Conservation (phyloP, 2,797 vertebrate species). For the Spinus olivaceus region DNA sequence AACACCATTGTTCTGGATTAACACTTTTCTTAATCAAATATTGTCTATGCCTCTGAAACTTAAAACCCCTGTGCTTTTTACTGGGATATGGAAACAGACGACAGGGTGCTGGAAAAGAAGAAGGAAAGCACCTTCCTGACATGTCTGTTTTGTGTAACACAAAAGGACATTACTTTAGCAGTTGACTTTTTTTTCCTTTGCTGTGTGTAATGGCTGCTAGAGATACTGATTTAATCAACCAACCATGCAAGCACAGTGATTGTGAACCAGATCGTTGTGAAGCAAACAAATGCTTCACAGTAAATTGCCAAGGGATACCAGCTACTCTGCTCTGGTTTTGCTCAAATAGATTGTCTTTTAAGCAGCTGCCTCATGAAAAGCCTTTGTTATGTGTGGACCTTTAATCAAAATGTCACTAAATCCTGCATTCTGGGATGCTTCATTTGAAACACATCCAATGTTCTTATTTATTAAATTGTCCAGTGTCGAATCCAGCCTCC, state of each 20-base stretch:
- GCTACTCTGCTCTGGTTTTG: slow-evolving; percentile 43
- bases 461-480: slow-evolving; percentile 63
- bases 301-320: slow-evolving; percentile 56
- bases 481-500: neutral
- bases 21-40: neutral
- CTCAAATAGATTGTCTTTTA: slow-evolving; percentile 63
- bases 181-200: slow-evolving; percentile 10
- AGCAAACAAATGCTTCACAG: slow-evolving; percentile 58
- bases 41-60: neutral
- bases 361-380: slow-evolving; percentile 57
- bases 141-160: slow-evolving; percentile 5
- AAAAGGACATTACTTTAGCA: neutral
- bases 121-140: neutral
- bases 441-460: slow-evolving; percentile 46
- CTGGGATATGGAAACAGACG: neutral
- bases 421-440: slow-evolving; percentile 46
- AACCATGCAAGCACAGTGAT: slow-evolving; percentile 11
- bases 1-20: neutral
- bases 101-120: neutral
- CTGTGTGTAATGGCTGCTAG: slow-evolving; percentile 38
- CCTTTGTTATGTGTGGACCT: neutral
- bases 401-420: slow-evolving; percentile 67
- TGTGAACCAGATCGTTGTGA: slow-evolving; percentile 55
- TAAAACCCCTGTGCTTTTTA: neutral
- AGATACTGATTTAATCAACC: slow-evolving; percentile 62